phyloP scores from a whole-genome alignment of 2,888 invertebrate genomes.

The Drosophila anomelani region DNA sequence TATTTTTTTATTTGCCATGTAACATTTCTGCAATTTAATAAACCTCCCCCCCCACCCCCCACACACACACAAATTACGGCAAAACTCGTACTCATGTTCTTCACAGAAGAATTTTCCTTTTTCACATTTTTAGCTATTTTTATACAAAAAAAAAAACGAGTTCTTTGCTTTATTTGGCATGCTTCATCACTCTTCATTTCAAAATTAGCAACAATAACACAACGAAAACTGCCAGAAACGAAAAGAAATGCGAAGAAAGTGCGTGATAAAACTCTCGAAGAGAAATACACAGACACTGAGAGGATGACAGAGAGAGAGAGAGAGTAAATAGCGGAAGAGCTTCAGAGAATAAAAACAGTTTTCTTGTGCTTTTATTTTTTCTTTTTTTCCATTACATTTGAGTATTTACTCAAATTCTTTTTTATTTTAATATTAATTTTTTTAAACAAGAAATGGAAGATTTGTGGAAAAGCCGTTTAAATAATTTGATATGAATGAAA shows the following conservation, averaged over 20 bases:
- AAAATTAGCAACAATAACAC: constrained; percentile 71
- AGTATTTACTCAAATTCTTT: too few relatives aligned
- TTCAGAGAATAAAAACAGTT: constrained; percentile 4
- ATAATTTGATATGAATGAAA: too few relatives aligned
- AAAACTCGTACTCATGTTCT: not conserved
- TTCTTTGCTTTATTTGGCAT: constrained; percentile 53
- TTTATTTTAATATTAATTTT: too few relatives aligned
- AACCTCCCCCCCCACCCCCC: too few relatives aligned
- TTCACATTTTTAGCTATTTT: constrained; percentile 35
- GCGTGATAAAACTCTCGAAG: constrained; percentile 43
- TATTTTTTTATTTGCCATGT: not conserved
- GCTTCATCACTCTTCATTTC: constrained; percentile 57
- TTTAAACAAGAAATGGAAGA: too few relatives aligned
- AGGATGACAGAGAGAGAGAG: constrained; percentile 4
- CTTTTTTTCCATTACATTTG: too few relatives aligned
- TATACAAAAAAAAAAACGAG: constrained; percentile 15
- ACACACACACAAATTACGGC: not conserved
- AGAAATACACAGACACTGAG: constrained; percentile 3
- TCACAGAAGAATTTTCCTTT: constrained; percentile 13
- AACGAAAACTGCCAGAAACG: constrained; percentile 40
- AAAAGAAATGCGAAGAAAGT: constrained; percentile 69
- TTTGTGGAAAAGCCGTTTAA: too few relatives aligned
- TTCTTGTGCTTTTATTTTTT: constrained; percentile 17
- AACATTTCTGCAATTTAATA: not conserved
- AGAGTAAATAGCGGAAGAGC: constrained; percentile 9